A percentile compares a stretch with the other conserved stretches of the same genome.
Conservation (phyloP, 2,113 vertebrate genomes). For the Hippolais icterina region DNA sequence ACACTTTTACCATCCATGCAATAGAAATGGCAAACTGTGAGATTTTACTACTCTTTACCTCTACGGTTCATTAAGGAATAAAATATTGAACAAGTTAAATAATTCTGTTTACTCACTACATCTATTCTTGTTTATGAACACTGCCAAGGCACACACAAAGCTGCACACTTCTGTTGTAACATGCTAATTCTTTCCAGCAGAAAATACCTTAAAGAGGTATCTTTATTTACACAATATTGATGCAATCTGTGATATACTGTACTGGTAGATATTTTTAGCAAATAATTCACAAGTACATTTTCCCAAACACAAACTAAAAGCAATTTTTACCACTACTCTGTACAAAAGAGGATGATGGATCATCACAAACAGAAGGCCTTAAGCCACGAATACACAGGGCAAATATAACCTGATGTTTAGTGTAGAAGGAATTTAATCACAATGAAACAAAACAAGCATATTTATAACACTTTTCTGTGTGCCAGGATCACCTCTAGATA, state of each 20-base stretch:
- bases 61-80: not conserved
- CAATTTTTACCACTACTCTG: not conserved
- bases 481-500: not conserved
- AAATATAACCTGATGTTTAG: not conserved
- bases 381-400: not conserved
- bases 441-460: not conserved
- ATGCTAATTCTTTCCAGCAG: not conserved
- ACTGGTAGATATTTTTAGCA: not conserved
- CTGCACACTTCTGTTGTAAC: not conserved
- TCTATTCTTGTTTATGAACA: not conserved
- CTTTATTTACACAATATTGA: not conserved
- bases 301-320: not conserved
- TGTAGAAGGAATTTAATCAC: not conserved
- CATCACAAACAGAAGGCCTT: not conserved
- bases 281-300: not conserved
- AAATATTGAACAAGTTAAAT: not conserved
- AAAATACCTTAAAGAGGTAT: not conserved
- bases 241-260: not conserved
- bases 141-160: not conserved
- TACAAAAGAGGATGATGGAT: not conserved
- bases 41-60: not conserved
- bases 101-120: not conserved
- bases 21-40: not conserved
- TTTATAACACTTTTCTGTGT: not conserved
- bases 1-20: not conserved